Evolutionary conservation across 2,113 vertebrate species (phyloP).

Genomic region (Telmatochromis brachygnathus): DNA sequence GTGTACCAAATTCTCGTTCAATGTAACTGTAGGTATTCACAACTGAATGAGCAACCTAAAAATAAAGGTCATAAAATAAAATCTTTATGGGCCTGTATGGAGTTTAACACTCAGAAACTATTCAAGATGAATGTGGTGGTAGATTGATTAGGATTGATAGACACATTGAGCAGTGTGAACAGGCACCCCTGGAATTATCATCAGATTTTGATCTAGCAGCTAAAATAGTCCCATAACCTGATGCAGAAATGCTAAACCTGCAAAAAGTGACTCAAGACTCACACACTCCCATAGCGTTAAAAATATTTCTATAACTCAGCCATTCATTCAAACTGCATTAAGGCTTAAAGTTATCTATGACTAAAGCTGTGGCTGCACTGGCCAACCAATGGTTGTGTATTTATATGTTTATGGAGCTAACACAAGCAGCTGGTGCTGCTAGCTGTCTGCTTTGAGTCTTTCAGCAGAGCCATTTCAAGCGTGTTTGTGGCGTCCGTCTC

Average conservation of each 20-base stretch:
- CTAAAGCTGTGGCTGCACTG: not conserved
- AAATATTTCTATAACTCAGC: not conserved
- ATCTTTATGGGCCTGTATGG: not conserved
- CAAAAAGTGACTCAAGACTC: not conserved
- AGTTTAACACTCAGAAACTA: not conserved
- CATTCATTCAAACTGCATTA: not conserved
- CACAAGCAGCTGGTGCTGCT: not conserved
- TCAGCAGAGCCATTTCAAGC: not conserved
- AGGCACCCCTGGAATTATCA: not conserved
- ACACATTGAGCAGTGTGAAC: not conserved
- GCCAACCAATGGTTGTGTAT: not conserved
- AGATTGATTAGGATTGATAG: not conserved
- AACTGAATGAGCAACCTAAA: not conserved
- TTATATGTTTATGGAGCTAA: not conserved
- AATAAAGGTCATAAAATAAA: not conserved
- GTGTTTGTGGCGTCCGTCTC: not conserved
- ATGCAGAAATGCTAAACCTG: not conserved
- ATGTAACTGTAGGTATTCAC: not conserved
- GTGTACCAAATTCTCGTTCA: not conserved
- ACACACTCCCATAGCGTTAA: not conserved
- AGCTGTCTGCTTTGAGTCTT: not conserved
- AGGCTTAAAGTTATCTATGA: not conserved
- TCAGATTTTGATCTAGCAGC: not conserved
- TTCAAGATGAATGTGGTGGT: not conserved
- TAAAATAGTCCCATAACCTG: not conserved